Percentiles rank a stretch among this genome's conserved stretches.
Evolutionary conservation across 2,888 invertebrate genomes (phyloP).

Genomic region (Coelopa pilipes): DNA sequence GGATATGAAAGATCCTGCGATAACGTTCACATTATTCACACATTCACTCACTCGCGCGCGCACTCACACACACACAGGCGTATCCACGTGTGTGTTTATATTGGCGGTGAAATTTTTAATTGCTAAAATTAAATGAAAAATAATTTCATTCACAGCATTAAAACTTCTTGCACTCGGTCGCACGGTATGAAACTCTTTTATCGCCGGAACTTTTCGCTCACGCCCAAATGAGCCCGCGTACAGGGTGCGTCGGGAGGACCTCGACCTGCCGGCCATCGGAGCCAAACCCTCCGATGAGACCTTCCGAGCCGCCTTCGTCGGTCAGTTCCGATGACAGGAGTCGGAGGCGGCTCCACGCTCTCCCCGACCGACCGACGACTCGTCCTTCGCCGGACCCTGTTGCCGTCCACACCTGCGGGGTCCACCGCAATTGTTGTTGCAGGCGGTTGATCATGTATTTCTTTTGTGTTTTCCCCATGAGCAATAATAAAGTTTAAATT

Average conservation of each 20-base stretch:
- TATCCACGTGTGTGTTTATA: slow-evolving; percentile 9
- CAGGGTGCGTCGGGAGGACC: background rate
- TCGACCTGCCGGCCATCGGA: background rate
- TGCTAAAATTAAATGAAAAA: slow-evolving; percentile 25
- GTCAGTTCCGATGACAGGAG: too few species aligned
- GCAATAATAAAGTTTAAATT: slow-evolving; percentile 14
- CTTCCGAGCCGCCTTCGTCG: too few species aligned
- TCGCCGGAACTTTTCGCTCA: background rate
- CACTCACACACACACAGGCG: background rate
- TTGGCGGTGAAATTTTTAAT: slow-evolving; percentile 12
- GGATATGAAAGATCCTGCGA: too few species aligned
- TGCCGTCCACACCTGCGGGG: too few species aligned
- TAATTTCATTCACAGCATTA: slow-evolving; percentile 26
- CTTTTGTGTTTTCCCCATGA: background rate
- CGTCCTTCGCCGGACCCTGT: too few species aligned
- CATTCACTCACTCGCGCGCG: background rate
- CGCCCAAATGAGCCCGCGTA: background rate
- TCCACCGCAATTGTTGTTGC: too few species aligned
- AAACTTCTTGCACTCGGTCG: slow-evolving; percentile 4
- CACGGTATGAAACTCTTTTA: slow-evolving; percentile 7
- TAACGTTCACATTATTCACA: background rate
- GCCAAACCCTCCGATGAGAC: background rate
- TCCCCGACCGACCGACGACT: too few species aligned
- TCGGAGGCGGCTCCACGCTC: too few species aligned
- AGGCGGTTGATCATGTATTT: background rate